Conservation (phyloP, 2,888 invertebrate genomes). For the Drosophila lutescens region DNA sequence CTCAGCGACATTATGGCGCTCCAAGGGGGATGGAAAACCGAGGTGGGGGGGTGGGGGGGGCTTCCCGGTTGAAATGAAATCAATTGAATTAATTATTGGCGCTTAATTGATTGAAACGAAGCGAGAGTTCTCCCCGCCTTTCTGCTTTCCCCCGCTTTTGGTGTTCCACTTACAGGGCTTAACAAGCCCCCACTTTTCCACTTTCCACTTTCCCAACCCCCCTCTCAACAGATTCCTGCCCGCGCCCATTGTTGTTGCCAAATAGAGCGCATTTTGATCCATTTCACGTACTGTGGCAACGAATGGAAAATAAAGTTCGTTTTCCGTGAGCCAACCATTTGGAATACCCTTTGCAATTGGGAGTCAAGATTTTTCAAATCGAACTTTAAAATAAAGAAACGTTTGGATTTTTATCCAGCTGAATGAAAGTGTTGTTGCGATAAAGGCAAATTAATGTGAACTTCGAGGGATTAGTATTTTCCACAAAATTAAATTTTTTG, state of each 20-base stretch:
- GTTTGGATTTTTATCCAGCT: no score
- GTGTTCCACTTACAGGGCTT: constrained; percentile 35
- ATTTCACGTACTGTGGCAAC: constrained; percentile 78
- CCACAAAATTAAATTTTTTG: no score
- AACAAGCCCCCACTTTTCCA: constrained; percentile 11
- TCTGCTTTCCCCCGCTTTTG: background rate
- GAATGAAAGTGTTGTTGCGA: no score
- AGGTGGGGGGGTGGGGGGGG: constrained; percentile 3
- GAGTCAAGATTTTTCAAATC: no score
- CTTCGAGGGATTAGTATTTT: no score
- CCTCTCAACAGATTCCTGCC: background rate
- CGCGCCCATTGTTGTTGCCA: constrained; percentile 73
- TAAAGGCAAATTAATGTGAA: no score
- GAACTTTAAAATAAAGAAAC: no score
- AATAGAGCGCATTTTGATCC: constrained; percentile 79
- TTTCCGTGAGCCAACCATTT: background rate
- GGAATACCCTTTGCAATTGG: background rate
- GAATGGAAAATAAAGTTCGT: constrained; percentile 32
- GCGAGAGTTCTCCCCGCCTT: constrained; percentile 44
- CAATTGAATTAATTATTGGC: constrained; percentile 83
- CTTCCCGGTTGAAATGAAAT: constrained; percentile 70
- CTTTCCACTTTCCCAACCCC: constrained; percentile 4
- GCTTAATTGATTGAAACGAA: constrained; percentile 82
- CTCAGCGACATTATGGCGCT: constrained; percentile 36
- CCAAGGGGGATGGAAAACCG: background rate